Conservation (phyloP, 2,888 invertebrate species). For the Eupithecia subfuscata region DNA sequence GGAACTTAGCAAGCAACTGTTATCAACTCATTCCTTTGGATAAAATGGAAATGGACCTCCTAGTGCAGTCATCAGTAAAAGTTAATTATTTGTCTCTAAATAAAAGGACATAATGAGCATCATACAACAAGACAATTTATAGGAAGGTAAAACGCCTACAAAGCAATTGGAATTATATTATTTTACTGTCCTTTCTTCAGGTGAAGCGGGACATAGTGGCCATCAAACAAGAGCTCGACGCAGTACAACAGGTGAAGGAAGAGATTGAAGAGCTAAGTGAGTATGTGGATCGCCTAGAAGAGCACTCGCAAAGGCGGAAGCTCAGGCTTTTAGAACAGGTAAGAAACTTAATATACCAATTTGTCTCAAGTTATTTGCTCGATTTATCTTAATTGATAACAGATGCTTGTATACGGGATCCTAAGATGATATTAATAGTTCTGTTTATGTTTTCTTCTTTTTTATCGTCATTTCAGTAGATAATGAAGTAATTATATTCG, state of each 20-base stretch:
- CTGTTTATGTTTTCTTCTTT: too few species aligned
- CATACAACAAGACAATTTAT: not conserved
- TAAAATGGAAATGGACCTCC: not conserved
- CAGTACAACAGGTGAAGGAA: slow-evolving; percentile 97
- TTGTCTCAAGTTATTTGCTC: not conserved
- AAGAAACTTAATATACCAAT: slow-evolving; percentile 38
- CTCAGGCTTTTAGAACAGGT: slow-evolving; percentile 96
- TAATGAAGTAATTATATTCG: too few species aligned
- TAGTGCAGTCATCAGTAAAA: not conserved
- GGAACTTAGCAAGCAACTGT: not conserved
- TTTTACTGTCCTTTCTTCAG: slow-evolving; percentile 57
- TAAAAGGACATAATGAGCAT: not conserved
- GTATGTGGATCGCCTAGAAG: slow-evolving; percentile 95
- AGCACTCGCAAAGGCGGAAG: slow-evolving; percentile 95
- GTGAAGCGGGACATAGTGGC: slow-evolving; percentile 97
- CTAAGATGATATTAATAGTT: not conserved
- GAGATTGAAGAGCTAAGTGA: slow-evolving; percentile 96
- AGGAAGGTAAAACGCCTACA: not conserved
- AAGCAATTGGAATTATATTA: not conserved
- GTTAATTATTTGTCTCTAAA: not conserved
- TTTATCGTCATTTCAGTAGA: too few species aligned
- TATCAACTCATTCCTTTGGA: not conserved
- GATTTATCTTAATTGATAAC: not conserved
- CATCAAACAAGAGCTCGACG: slow-evolving; percentile 96
- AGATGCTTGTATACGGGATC: too few species aligned